phyloP scores from a whole-genome alignment of 2,888 invertebrate species.

The Malthinus seriepunctatus region DNA sequence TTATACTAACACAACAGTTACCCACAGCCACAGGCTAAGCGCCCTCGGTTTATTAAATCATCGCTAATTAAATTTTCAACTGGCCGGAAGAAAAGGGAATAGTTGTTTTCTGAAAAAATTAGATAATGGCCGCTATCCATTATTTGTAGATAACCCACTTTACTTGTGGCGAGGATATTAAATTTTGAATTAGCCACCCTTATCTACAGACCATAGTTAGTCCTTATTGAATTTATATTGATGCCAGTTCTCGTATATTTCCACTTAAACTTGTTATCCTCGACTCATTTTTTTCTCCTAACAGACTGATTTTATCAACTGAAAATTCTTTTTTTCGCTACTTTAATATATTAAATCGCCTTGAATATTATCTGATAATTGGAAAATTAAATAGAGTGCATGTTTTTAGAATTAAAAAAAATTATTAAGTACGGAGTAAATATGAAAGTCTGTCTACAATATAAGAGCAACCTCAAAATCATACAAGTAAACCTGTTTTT shows the following conservation, averaged over 20 bases:
- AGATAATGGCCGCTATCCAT: slow-evolving; percentile 8
- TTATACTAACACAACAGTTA: slow-evolving; percentile 1
- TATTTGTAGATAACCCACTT: slow-evolving; percentile 10
- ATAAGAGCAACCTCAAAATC: slow-evolving; percentile 3
- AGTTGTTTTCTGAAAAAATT: slow-evolving; percentile 12
- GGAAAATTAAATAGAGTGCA: too few species aligned
- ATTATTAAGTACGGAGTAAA: background rate
- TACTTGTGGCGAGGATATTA: slow-evolving; percentile 6
- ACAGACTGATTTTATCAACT: too few species aligned
- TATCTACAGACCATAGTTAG: background rate
- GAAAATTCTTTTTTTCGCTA: too few species aligned
- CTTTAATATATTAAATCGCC: too few species aligned
- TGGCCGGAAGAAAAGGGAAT: slow-evolving; percentile 15
- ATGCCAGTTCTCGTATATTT: too few species aligned
- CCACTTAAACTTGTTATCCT: too few species aligned
- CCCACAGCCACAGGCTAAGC: slow-evolving; percentile 3
- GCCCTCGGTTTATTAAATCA: slow-evolving; percentile 17
- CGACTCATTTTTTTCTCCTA: too few species aligned
- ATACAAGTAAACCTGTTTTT: background rate
- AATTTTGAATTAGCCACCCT: slow-evolving; percentile 6
- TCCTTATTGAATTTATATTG: too few species aligned
- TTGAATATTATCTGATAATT: too few species aligned
- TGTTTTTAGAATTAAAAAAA: too few species aligned
- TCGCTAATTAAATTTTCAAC: slow-evolving; percentile 20
- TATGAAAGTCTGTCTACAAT: background rate